Evolutionary conservation across 2,888 invertebrate genomes (phyloP), one percentile per base, ranked within the genome.

Genomic region (Heliconius cydno): DNA sequence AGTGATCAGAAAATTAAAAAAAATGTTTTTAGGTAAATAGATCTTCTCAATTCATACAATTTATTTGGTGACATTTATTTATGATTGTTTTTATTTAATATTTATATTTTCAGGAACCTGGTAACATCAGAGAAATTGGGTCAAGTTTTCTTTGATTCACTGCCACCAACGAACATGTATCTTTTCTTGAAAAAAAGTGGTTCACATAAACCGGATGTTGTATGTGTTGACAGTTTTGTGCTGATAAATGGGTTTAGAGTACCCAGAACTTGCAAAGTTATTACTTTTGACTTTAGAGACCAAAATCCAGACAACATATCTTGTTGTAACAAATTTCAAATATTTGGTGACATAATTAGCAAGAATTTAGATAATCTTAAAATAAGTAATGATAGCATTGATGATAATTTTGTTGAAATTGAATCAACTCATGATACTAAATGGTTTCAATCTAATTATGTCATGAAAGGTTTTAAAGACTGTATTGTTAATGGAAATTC

Each of bases 381-480:
- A 71, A 76, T 86, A 34, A 79, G 87, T 57, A 85, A 86, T 71
- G 84, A 86, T 72, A 84, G 60, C 15, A 25, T 57, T 5, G 67
- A 86, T 78, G 84, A 87, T 73, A 85, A 89, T 65, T 90, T 88
- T 74, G 83, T 84, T 86, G 92, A 92, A 85, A 93, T 94, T 80
- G 92, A 94, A 84, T 92, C 92, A 2, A 91, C 88, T 6, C 87
- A 91, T 81, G 83, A 83, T 41, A 83, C 85, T 15, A 89, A 88
- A 76, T 96, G 96, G 96, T 96, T 93, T 87, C 95, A 96, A 85
- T 96, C 95, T 28, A 94, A 90, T 76, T 92, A 94, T 87, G 88
- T 94, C 46, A 91, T 96, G 89, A 96, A 96, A 87, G 96, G 96
- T 28, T 96, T 96, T 85, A 96, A 95, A 90, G 96, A 96, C 86